Evolutionary conservation across 2,888 invertebrate species (phyloP).

Genomic region (Thereva nobilitata): DNA sequence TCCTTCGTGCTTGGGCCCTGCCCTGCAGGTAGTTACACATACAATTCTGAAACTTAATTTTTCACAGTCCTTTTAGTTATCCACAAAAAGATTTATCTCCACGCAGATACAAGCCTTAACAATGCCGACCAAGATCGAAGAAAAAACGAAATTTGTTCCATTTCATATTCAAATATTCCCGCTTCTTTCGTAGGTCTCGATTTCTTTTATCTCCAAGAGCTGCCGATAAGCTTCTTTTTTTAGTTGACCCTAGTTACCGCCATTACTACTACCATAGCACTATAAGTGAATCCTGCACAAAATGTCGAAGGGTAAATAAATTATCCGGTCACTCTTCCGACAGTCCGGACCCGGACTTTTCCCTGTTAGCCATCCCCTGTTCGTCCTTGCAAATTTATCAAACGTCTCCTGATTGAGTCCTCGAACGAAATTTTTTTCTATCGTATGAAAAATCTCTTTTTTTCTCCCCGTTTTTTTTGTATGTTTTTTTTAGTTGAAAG

Average conservation of each 20-base stretch:
- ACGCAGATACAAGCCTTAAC: neutral
- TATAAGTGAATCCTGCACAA: constrained; percentile 8
- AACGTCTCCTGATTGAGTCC: constrained; percentile 36
- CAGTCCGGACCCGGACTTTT: constrained; percentile 18
- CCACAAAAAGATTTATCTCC: no score
- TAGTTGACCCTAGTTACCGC: constrained; percentile 19
- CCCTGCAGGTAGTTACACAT: no score
- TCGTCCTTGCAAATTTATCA: constrained; percentile 36
- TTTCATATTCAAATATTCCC: constrained; percentile 29
- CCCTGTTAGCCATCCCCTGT: constrained; percentile 21
- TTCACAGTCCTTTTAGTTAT: no score
- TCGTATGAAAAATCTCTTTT: constrained; percentile 1
- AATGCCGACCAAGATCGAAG: constrained; percentile 22
- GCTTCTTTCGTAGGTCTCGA: constrained; percentile 4
- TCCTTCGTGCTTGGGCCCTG: no score
- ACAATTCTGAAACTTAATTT: no score
- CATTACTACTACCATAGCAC: neutral
- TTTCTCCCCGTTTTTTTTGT: neutral
- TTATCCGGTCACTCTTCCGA: constrained; percentile 37
- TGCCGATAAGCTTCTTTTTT: neutral
- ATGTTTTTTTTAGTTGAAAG: neutral
- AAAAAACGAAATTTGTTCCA: constrained; percentile 21
- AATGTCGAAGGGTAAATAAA: constrained; percentile 41
- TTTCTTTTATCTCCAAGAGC: neutral
- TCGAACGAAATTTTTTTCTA: constrained; percentile 15